Base-by-base conservation (phyloP, 2,888 invertebrate genomes). In the Cosmorhoe ocellata region DNA sequence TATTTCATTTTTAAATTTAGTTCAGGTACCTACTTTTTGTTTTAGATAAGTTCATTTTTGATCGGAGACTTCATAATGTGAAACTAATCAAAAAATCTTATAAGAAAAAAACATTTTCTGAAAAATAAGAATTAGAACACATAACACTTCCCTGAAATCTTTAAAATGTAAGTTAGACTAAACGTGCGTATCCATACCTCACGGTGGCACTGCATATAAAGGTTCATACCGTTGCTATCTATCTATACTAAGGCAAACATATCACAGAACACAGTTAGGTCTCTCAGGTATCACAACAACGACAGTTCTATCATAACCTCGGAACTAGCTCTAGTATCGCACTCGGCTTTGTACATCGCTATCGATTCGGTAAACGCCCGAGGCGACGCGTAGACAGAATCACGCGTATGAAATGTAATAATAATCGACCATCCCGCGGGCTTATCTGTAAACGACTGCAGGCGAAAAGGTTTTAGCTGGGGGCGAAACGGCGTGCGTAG, bases 401-500 rank as follows among this genome's bases (percentile, higher is more conserved):
- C 87, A 81, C 84, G 79, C 81, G 81, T 82, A 79, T 69, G 69
- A 74, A 81, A 85, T 80, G 81, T 84, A 88, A 89, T 87, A 87
- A 87, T 87, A 87, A 81, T 81, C 88, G 87, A 84, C 90, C 89
- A 89, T 90, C 89, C 90, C 85, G 81, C 76, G 78, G 90, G 89
- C 88, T 89, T 90, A 90, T 90, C 90, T 80, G 84, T 81, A 89
- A 84, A 90, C 89, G 89, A 90, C 90, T 90, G 89, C 78, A 88
- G 90, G 90, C 89, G 81, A 89, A 88, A 88, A 87, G 84, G 81
- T 82, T 89, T 89, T 89, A 72, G 89, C 89, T 89, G 84, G 87
- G 89, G 89, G 89, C 89, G 86, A 90, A 88, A 82, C 84, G 75
- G 71, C 73, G 79, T 69, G 80, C 81, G 83, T 76, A 75, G 87